phyloP scores from a whole-genome alignment of 2,888 invertebrate species.

The Hypomecis atomaria region DNA sequence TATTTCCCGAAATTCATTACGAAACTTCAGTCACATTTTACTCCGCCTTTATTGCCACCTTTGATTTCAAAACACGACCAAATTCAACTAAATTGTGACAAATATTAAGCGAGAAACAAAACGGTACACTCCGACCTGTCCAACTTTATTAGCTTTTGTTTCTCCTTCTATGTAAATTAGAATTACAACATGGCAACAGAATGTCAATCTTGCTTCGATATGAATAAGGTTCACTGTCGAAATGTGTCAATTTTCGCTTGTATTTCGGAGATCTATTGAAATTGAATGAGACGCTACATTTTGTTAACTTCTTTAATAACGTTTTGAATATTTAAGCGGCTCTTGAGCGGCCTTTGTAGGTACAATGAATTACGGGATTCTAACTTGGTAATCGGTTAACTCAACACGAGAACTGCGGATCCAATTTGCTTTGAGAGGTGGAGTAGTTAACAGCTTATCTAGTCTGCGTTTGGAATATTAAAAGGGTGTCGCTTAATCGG shows the following conservation, averaged over 20 bases:
- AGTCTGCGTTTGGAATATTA: slow-evolving; percentile 2
- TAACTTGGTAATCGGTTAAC: slow-evolving; percentile 32
- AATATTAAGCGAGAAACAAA: slow-evolving; percentile 33
- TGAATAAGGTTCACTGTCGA: slow-evolving; percentile 24
- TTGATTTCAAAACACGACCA: slow-evolving; percentile 17
- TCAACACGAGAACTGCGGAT: slow-evolving; percentile 28
- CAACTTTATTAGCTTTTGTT: slow-evolving; percentile 39
- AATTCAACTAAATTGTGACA: slow-evolving; percentile 30
- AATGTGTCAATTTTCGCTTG: slow-evolving; percentile 5
- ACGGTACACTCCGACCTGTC: slow-evolving; percentile 28
- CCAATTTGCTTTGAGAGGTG: slow-evolving; percentile 27
- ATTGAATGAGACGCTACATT: slow-evolving; percentile 40
- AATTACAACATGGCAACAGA: slow-evolving; percentile 17
- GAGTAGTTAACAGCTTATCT: slow-evolving; percentile 13
- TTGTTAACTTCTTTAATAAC: slow-evolving; percentile 40
- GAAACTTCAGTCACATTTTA: slow-evolving; percentile 2
- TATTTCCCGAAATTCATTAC: not conserved
- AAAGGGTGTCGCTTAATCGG: not conserved
- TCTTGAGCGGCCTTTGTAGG: slow-evolving; percentile 30
- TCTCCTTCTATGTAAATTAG: slow-evolving; percentile 35
- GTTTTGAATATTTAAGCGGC: slow-evolving; percentile 40
- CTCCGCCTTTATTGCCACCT: slow-evolving; percentile 13
- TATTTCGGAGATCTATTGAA: slow-evolving; percentile 37
- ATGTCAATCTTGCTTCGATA: slow-evolving; percentile 10
- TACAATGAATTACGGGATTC: slow-evolving; percentile 32